A percentile compares a stretch with the other conserved stretches of the same genome.
These are phyloP conservation scores for Amiota mariae DNA, from an alignment of 2,888 invertebrate genomes.

Conservation along the genomic window DNA sequence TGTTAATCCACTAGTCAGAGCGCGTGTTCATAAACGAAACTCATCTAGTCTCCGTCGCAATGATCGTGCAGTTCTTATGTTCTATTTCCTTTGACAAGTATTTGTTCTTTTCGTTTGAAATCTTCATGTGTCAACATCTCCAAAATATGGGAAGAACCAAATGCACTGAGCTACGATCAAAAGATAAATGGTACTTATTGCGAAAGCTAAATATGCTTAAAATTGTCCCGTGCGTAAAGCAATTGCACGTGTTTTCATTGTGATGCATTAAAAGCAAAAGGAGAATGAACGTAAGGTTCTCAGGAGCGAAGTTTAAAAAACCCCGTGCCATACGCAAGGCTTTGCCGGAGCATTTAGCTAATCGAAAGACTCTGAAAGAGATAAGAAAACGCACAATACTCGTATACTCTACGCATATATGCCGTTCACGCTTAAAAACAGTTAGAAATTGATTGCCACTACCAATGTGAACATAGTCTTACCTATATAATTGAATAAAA, in stretches of 20 bases:
- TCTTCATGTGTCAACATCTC: background rate
- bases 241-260: slow-evolving; percentile 95
- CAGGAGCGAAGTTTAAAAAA: slow-evolving; percentile 95
- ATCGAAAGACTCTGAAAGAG: slow-evolving; percentile 89
- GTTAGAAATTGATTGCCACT: no score
- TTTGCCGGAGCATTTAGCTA: slow-evolving; percentile 86
- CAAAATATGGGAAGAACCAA: slow-evolving; percentile 85
- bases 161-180: slow-evolving; percentile 92
- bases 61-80: no score
- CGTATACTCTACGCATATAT: slow-evolving; percentile 90
- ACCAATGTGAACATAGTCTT: no score
- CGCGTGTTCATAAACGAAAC: no score
- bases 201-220: slow-evolving; percentile 96
- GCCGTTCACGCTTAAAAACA: slow-evolving; percentile 91
- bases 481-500: no score
- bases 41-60: no score
- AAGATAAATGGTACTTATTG: slow-evolving; percentile 94
- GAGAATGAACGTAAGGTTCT: slow-evolving; percentile 93
- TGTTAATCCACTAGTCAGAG: no score
- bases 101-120: no score
- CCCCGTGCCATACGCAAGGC: slow-evolving; percentile 93
- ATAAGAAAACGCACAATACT: slow-evolving; percentile 84
- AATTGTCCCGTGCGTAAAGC: slow-evolving; percentile 97
- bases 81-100: no score
- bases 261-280: slow-evolving; percentile 97